Conservation (phyloP, 2,113 vertebrate genomes). For the Trichechus manatus region DNA sequence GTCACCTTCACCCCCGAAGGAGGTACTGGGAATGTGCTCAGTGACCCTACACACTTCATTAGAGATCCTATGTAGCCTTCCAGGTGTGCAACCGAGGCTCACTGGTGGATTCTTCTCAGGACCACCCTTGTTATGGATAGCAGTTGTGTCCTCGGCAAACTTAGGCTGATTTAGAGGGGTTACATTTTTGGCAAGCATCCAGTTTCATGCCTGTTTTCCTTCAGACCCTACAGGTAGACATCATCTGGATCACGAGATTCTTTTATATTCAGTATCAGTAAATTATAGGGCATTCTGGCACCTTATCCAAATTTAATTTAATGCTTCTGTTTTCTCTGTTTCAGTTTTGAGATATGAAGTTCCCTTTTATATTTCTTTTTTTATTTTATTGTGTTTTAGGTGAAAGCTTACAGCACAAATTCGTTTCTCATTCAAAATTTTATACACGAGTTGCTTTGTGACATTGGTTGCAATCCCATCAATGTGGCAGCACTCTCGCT, state of each 20-base stretch:
- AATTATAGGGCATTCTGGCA: not conserved
- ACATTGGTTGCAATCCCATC: no score
- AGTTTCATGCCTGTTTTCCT: not conserved
- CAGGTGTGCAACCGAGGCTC: not conserved
- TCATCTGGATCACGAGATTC: not conserved
- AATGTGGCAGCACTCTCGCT: no score
- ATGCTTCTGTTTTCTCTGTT: not conserved
- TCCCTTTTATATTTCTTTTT: not conserved
- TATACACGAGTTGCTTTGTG: no score
- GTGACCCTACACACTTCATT: not conserved
- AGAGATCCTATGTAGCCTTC: accelerated
- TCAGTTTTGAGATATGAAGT: not conserved
- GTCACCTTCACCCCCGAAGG: not conserved
- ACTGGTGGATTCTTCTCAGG: not conserved
- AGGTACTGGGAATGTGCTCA: not conserved
- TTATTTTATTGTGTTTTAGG: no score
- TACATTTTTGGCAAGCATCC: not conserved
- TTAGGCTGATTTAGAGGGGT: not conserved
- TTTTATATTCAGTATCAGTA: not conserved
- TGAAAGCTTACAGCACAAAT: no score
- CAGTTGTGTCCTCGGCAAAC: not conserved
- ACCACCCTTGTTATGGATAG: accelerated
- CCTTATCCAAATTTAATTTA: not conserved
- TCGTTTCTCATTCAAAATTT: no score
- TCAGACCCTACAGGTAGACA: not conserved